phyloP scores from a whole-genome alignment of 2,797 vertebrate genomes.

The Cichlasoma orientale region DNA sequence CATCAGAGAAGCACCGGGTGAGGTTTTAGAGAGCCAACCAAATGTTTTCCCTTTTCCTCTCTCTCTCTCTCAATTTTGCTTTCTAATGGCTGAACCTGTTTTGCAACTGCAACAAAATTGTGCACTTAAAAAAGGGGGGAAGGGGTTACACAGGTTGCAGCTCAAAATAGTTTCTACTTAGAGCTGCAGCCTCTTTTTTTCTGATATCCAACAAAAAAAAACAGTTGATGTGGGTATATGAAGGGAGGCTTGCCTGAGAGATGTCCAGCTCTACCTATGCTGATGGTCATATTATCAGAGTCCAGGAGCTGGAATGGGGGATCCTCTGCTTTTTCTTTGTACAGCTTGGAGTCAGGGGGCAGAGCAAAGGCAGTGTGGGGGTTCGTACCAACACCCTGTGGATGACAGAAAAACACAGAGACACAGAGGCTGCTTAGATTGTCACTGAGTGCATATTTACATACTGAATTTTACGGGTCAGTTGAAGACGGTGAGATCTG shows the following conservation, averaged over 20 bases:
- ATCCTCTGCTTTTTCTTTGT: slow-evolving; percentile 84
- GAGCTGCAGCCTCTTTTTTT: neutral
- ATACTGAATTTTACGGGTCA: neutral
- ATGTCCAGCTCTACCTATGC: slow-evolving; percentile 93
- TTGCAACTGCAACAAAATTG: neutral
- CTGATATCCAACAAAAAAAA: neutral
- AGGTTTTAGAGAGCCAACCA: slow-evolving; percentile 7
- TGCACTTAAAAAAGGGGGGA: neutral
- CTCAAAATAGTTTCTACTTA: neutral
- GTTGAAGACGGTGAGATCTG: neutral
- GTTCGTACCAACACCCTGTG: slow-evolving; percentile 84
- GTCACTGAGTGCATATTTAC: neutral
- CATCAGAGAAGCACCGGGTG: slow-evolving; percentile 69
- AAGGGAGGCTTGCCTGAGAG: slow-evolving; percentile 94
- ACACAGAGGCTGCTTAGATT: neutral
- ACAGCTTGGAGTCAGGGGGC: slow-evolving; percentile 67
- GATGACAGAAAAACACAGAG: slow-evolving; percentile 12
- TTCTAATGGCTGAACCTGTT: neutral
- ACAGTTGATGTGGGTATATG: slow-evolving; percentile 79
- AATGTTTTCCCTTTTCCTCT: neutral
- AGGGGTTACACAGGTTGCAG: neutral
- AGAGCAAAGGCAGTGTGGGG: slow-evolving; percentile 82
- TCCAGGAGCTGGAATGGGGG: slow-evolving; percentile 35
- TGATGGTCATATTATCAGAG: slow-evolving; percentile 86
- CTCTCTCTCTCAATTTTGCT: rapidly evolving